Conservation (phyloP, 2,797 vertebrate species). For the Petrocephalus schoutedeni region DNA sequence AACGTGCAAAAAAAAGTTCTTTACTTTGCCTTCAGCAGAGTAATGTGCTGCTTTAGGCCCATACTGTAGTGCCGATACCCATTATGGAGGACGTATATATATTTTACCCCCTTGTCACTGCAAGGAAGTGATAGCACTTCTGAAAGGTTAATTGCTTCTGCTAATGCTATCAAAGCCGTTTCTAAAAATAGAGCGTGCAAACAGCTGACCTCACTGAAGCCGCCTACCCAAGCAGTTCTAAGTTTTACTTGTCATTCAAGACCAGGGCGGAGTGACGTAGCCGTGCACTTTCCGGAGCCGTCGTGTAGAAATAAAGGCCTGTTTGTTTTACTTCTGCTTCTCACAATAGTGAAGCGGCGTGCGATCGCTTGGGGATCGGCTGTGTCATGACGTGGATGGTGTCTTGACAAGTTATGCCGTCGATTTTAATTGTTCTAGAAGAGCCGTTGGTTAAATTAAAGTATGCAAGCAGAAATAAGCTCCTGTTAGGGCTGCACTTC, state of each 20-base stretch:
- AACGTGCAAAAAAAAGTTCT: not conserved
- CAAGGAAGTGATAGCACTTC: slow-evolving; percentile 16
- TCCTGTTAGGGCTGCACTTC: not conserved
- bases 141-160: slow-evolving; percentile 27
- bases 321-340: not conserved
- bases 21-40: not conserved
- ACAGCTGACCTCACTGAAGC: slow-evolving; percentile 6
- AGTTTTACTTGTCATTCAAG: slow-evolving; percentile 12
- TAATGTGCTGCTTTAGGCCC: not conserved
- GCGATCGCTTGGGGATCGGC: not conserved
- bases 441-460: not conserved
- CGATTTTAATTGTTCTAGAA: not conserved
- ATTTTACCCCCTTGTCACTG: slow-evolving; percentile 11
- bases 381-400: not conserved
- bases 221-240: slow-evolving; percentile 5
- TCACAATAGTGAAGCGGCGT: not conserved
- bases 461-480: not conserved
- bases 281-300: not conserved
- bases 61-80: not conserved
- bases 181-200: slow-evolving; percentile 14
- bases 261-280: not conserved
- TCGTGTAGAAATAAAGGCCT: not conserved
- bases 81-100: slow-evolving; percentile 2
- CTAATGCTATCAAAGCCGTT: slow-evolving; percentile 25
- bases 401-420: not conserved